Evolutionary conservation across 2,113 vertebrate species (phyloP).

Genomic region (Candoia aspera): DNA sequence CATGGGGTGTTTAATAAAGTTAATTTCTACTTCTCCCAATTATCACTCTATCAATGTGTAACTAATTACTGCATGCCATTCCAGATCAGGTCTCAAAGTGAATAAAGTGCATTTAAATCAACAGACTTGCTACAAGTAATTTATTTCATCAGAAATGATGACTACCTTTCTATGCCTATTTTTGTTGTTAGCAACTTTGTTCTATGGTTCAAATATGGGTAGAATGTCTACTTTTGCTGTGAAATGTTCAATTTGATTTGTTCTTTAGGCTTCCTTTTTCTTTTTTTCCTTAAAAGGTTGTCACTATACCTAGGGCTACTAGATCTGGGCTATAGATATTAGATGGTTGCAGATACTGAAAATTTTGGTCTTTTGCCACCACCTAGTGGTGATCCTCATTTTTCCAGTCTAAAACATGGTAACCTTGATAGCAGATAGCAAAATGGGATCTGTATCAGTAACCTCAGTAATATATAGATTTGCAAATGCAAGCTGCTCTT

Average conservation of each 20-base stretch:
- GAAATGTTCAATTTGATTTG: neutral
- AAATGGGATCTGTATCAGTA: neutral
- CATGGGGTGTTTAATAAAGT: neutral
- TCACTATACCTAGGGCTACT: neutral
- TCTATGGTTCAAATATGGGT: neutral
- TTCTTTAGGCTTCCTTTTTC: neutral
- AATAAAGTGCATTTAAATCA: slow-evolving; percentile 11
- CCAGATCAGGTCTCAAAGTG: neutral
- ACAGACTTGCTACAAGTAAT: neutral
- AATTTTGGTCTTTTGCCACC: neutral
- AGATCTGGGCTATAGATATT: neutral
- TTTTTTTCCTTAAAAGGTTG: neutral
- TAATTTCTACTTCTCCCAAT: slow-evolving; percentile 5
- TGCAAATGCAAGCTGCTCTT: neutral
- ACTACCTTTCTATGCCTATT: neutral
- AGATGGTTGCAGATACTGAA: neutral
- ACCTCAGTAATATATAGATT: neutral
- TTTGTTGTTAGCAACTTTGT: neutral
- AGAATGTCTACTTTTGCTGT: neutral
- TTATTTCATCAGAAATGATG: neutral
- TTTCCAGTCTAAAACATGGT: neutral
- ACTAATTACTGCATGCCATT: slow-evolving; percentile 22
- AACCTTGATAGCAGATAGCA: neutral
- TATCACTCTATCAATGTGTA: neutral
- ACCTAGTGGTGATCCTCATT: neutral